A percentile compares a stretch with the other conserved stretches of the same genome.
Evolutionary conservation across 2,888 invertebrate genomes (phyloP).

Genomic region (Cantharis nigra): DNA sequence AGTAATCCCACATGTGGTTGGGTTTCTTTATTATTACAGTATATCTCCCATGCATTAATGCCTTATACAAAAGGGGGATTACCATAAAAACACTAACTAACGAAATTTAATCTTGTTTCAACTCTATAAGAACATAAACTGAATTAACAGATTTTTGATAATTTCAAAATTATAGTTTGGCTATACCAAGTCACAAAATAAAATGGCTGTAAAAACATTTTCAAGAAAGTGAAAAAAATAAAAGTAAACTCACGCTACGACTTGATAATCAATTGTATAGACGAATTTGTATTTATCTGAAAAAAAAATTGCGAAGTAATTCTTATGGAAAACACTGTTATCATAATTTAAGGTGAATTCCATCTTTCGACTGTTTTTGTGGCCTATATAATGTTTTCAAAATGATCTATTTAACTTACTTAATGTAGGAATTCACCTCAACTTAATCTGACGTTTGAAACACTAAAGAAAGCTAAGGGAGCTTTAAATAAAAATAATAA

Average conservation of each 20-base stretch:
- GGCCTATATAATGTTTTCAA: not conserved
- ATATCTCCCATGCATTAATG: not conserved
- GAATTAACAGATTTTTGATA: not conserved
- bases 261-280: not conserved
- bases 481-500: not conserved
- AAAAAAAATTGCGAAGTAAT: not conserved
- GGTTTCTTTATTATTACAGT: not conserved
- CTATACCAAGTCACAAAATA: not conserved
- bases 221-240: not conserved
- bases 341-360: not conserved
- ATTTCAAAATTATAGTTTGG: not conserved
- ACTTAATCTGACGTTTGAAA: not conserved
- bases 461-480: not conserved
- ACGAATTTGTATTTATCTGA: not conserved
- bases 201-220: slow-evolving; percentile 3
- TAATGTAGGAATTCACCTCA: not conserved
- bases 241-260: not conserved
- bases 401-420: not conserved
- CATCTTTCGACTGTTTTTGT: not conserved
- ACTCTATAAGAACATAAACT: not conserved
- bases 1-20: not conserved
- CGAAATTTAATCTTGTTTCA: not conserved
- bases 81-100: not conserved
- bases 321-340: not conserved
- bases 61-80: not conserved